Evolutionary conservation across 2,113 vertebrate species (phyloP).

Genomic region (Struthidea cinerea): DNA sequence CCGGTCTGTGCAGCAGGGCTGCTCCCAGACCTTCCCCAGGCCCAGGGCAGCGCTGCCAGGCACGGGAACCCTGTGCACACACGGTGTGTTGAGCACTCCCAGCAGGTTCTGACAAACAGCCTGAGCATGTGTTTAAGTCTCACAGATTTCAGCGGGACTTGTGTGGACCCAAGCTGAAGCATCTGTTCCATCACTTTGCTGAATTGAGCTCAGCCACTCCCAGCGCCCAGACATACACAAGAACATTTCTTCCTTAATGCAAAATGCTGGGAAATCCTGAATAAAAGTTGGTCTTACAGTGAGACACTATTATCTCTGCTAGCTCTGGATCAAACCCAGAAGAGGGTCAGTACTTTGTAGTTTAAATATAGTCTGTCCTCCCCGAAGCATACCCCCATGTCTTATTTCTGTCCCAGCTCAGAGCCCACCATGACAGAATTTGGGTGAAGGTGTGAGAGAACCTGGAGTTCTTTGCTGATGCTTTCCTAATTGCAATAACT

Average conservation of each 20-base stretch:
- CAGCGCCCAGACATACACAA: neutral
- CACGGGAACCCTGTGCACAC: fast-evolving
- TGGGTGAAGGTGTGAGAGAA: neutral
- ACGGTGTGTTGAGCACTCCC: neutral
- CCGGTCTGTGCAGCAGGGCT: neutral
- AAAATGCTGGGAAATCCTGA: neutral
- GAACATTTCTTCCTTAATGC: neutral
- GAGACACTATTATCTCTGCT: neutral
- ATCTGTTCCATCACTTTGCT: neutral
- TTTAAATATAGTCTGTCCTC: neutral
- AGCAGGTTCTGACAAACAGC: neutral
- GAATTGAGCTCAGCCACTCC: neutral
- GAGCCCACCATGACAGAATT: neutral
- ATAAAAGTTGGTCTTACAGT: neutral
- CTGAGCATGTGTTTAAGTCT: neutral
- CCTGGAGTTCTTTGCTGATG: neutral
- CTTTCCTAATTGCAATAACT: neutral
- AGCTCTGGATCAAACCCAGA: neutral
- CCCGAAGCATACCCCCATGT: neutral
- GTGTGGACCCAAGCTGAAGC: neutral
- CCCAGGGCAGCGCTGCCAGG: neutral
- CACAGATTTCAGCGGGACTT: neutral
- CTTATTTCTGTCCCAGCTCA: neutral
- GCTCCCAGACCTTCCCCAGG: neutral
- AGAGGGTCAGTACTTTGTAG: neutral